A percentile compares a stretch with the other conserved stretches of the same genome.
Evolutionary conservation across 2,888 invertebrate species (phyloP).

Genomic region (Pollenia griseotomentosa): DNA sequence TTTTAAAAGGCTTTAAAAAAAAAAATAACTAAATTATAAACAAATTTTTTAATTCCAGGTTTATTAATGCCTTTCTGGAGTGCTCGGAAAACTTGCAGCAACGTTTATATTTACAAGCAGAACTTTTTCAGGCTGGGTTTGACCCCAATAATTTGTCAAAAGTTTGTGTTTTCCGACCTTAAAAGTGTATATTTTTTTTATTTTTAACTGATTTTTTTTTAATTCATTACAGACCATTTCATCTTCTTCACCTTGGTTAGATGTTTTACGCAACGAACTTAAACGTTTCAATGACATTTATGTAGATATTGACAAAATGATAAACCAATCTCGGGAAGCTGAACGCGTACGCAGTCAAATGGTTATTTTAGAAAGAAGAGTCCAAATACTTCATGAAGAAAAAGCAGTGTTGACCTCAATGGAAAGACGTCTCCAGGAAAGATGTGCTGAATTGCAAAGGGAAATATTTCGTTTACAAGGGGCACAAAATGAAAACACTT

Average conservation of each 20-base stretch:
- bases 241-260: constrained; percentile 87
- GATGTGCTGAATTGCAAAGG: constrained; percentile 90
- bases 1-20: background rate
- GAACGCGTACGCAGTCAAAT: constrained; percentile 89
- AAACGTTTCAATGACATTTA: constrained; percentile 91
- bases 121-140: constrained; percentile 92
- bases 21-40: background rate
- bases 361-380: constrained; percentile 88
- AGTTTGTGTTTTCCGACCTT: constrained; percentile 77
- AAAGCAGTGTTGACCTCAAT: constrained; percentile 90
- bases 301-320: constrained; percentile 91
- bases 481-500: constrained; percentile 83
- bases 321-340: constrained; percentile 88
- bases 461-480: constrained; percentile 86
- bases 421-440: constrained; percentile 90
- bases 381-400: constrained; percentile 91
- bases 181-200: background rate
- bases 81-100: constrained; percentile 91
- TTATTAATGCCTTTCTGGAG: constrained; percentile 92
- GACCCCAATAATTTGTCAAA: constrained; percentile 85
- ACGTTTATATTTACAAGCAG: constrained; percentile 93
- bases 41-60: constrained; percentile 82
- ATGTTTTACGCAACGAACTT: constrained; percentile 88
- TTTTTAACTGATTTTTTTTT: background rate
- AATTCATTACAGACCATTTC: constrained; percentile 86